A percentile compares a stretch with the other conserved stretches of the same genome.
phyloP scores from a whole-genome alignment of 2,113 vertebrate genomes.

The Stigmatopora argus region DNA sequence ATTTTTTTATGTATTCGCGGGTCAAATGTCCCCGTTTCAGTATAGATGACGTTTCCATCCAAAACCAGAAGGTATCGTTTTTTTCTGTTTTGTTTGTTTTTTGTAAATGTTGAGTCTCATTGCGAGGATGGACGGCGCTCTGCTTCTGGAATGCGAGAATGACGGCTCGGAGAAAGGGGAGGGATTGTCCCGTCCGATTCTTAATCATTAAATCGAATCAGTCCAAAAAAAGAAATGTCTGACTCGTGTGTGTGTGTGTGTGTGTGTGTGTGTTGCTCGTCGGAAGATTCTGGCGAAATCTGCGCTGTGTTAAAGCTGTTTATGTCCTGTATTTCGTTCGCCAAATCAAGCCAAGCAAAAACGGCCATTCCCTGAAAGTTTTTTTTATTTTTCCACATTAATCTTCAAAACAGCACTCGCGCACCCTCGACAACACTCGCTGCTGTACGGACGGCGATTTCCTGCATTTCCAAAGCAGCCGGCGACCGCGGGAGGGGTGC shows the following conservation, averaged over 20 bases:
- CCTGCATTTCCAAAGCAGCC: background rate
- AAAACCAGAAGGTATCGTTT: constrained; percentile 42
- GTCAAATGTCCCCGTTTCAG: background rate
- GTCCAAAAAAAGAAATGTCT: constrained; percentile 39
- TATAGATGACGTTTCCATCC: constrained; percentile 17
- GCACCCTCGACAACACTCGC: constrained; percentile 10
- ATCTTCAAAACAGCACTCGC: constrained; percentile 46
- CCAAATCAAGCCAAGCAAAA: background rate
- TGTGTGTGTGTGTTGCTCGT: too few relatives aligned
- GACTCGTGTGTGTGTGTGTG: too few relatives aligned
- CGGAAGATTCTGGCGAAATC: too few relatives aligned
- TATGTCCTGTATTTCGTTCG: background rate
- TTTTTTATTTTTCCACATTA: constrained; percentile 54
- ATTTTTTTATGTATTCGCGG: constrained; percentile 50
- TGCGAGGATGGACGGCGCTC: constrained; percentile 18
- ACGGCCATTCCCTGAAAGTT: constrained; percentile 2
- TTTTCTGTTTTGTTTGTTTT: constrained; percentile 33
- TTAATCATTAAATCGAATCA: constrained; percentile 70
- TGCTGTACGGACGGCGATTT: background rate
- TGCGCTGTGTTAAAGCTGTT: background rate
- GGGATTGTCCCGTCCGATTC: constrained; percentile 44
- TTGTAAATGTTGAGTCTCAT: constrained; percentile 47
- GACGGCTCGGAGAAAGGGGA: constrained; percentile 13
- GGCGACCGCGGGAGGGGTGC: constrained; percentile 37
- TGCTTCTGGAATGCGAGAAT: constrained; percentile 54